Conservation (phyloP, 92 coral and sea anemone genomes). For the Parazoanthus atlanticus region DNA sequence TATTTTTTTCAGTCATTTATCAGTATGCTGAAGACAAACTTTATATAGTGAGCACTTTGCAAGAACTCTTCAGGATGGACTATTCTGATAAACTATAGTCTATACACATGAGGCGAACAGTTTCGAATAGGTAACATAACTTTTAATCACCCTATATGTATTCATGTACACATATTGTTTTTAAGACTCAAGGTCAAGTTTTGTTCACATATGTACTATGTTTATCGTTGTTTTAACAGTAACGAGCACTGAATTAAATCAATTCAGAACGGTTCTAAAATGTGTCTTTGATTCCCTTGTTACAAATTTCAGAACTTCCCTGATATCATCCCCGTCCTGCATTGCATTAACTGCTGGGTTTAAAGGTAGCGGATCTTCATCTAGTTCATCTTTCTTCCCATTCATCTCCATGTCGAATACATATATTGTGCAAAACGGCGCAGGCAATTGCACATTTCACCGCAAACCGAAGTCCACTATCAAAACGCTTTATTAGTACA, state of each 20-base stretch:
- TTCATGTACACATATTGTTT: slow-evolving; percentile 10
- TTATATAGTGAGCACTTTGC: slow-evolving; percentile 23
- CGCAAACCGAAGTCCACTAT: slow-evolving; percentile 49
- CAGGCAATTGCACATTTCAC: slow-evolving; percentile 63
- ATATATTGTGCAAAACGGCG: slow-evolving; percentile 60
- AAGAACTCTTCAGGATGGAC: slow-evolving; percentile 33
- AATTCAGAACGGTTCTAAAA: slow-evolving; percentile 23
- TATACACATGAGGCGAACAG: slow-evolving; percentile 25
- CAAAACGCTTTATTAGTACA: slow-evolving; percentile 52
- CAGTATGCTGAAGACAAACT: slow-evolving; percentile 28
- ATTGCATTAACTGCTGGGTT: slow-evolving; percentile 50
- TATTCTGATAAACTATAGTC: slow-evolving; percentile 40
- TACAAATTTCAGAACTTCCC: slow-evolving; percentile 33
- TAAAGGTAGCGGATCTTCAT: slow-evolving; percentile 46
- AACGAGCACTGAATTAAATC: slow-evolving; percentile 27
- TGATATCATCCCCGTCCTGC: slow-evolving; percentile 55
- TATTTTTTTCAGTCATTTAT: background rate
- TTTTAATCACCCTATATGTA: slow-evolving; percentile 26
- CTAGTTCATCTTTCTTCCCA: slow-evolving; percentile 51
- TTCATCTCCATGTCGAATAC: slow-evolving; percentile 54
- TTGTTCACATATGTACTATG: slow-evolving; percentile 29
- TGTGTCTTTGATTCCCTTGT: slow-evolving; percentile 30
- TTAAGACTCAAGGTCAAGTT: slow-evolving; percentile 36
- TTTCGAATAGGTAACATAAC: slow-evolving; percentile 35
- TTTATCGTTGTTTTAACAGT: background rate